phyloP scores from a whole-genome alignment of 2,113 vertebrate genomes.

The Xenopus laevis region DNA sequence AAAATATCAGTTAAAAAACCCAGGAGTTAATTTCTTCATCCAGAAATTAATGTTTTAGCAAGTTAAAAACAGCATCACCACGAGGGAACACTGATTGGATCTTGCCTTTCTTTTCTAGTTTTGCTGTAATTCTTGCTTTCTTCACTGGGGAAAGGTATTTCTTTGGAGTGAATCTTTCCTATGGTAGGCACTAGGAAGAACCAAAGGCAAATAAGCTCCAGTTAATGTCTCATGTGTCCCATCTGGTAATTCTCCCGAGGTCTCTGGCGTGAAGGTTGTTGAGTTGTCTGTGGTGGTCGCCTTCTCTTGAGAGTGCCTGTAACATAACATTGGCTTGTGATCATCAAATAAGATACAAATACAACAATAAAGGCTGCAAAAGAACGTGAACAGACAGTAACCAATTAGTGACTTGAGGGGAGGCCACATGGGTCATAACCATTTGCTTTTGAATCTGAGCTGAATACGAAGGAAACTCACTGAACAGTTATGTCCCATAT shows the following conservation, averaged over 20 bases:
- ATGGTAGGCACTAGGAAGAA: conserved; percentile 94
- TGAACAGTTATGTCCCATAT: no score
- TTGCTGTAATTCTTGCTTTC: conserved; percentile 51
- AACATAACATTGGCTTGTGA: neutral
- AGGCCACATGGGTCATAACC: no score
- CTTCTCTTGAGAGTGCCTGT: conserved; percentile 89
- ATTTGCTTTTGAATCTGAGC: no score
- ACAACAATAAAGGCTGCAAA: no score
- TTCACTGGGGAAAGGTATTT: conserved; percentile 77
- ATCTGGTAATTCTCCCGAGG: conserved; percentile 85
- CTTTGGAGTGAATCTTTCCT: conserved; percentile 96
- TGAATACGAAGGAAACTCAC: no score
- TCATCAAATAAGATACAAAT: no score
- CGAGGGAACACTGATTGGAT: conserved; percentile 54
- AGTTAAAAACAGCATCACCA: conserved; percentile 53
- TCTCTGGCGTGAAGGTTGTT: conserved; percentile 77
- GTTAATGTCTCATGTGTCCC: conserved; percentile 86
- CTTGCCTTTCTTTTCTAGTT: conserved; percentile 59
- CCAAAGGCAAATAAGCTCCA: conserved; percentile 81
- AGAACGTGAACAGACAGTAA: no score
- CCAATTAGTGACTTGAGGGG: no score
- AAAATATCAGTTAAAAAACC: conserved; percentile 59
- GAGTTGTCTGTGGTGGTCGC: conserved; percentile 74
- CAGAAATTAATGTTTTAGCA: conserved; percentile 48
- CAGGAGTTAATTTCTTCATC: conserved; percentile 52